Base-by-base conservation (phyloP, 2,797 vertebrate genomes). In the Pseudocheirus occidentalis region DNA sequence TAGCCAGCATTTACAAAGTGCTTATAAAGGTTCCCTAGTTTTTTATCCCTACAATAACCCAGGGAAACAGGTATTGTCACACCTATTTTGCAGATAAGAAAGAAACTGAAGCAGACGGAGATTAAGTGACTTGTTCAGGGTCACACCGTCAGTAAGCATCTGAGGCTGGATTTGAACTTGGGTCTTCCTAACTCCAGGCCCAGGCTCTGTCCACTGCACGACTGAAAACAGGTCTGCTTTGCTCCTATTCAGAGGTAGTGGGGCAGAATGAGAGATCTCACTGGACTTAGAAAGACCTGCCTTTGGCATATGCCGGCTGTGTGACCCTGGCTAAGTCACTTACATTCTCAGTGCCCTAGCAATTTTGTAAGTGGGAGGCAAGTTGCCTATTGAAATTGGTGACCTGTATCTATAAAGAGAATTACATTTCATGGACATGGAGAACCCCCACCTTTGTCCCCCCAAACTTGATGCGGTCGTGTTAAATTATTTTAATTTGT, bases 401-500 rank as follows among this genome's bases (percentile, higher is more conserved):
- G 90, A 34, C 4, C 31, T 62, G 59, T 12, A 31, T 59, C 58
- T 31, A 31, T 29, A 7, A 90, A 55, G 92, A 96, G 52, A 95
- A 59, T 92, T 94, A 94, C n/a, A 27, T 90, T 96, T 89, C 90
- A 90, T 93, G 66, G 95, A 31, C 56, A 56, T 9, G 81, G 93
- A 3, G 73, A 59, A 97, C 91, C 62, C 91, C 93, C 93, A 95
- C 27, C 55, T 95, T 91, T 95, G 94, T 91, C 93, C 95, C 94
- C 90, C 92, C 94, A 94, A 92, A 59, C n/a, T 92, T n/a, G 55
- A 97, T 28, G 81, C 21, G 90, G n/a, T 93, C 55, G 95, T 95
- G 94, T 93, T 94, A 94, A 94, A 94, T 56, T 58, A 62, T 59
- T 97, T 94, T 93, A 59, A 97, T 89, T 62, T 95, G 96, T 92